These are phyloP conservation scores for Temnothorax rugatulus DNA, from an alignment of 2,888 invertebrate species.

Conservation along the genomic window DNA sequence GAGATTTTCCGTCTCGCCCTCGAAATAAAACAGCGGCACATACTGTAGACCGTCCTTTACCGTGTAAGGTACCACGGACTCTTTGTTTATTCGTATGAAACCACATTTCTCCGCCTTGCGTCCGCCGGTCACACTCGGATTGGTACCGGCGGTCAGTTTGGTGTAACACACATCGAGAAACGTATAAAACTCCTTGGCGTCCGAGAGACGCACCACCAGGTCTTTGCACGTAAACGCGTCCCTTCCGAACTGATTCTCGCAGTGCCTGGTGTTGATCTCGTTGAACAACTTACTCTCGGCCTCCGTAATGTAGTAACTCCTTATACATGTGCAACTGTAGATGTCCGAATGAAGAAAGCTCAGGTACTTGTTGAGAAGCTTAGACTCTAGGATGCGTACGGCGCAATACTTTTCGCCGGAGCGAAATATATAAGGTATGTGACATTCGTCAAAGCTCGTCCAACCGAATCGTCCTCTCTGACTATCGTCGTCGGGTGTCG, in stretches of 20 bases:
- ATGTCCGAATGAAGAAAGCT: conserved; percentile 96
- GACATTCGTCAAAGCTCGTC: conserved; percentile 94
- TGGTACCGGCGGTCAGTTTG: conserved; percentile 91
- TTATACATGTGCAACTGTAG: conserved; percentile 96
- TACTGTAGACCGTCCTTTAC: conserved; percentile 94
- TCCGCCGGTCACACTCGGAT: conserved; percentile 87
- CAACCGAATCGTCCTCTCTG: conserved; percentile 95
- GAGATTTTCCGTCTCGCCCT: conserved; percentile 96
- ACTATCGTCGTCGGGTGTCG: conserved; percentile 91
- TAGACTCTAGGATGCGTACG: conserved; percentile 97
- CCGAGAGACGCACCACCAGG: conserved; percentile 94
- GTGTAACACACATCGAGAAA: conserved; percentile 96
- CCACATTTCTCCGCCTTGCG: conserved; percentile 92
- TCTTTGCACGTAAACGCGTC: conserved; percentile 96
- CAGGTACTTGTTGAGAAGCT: conserved; percentile 95
- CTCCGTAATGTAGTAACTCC: conserved; percentile 97
- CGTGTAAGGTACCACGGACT: conserved; percentile 97
- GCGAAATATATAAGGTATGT: conserved; percentile 96
- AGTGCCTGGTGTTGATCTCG: conserved; percentile 97
- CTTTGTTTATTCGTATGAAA: conserved; percentile 96
- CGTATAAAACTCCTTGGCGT: conserved; percentile 96
- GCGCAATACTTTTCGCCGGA: conserved; percentile 95
- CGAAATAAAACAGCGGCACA: conserved; percentile 96
- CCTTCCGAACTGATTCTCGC: conserved; percentile 95
- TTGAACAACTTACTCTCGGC: conserved; percentile 95